These are phyloP conservation scores for Gavia stellata DNA, from an alignment of 2,113 vertebrate genomes.

Conservation along the genomic window DNA sequence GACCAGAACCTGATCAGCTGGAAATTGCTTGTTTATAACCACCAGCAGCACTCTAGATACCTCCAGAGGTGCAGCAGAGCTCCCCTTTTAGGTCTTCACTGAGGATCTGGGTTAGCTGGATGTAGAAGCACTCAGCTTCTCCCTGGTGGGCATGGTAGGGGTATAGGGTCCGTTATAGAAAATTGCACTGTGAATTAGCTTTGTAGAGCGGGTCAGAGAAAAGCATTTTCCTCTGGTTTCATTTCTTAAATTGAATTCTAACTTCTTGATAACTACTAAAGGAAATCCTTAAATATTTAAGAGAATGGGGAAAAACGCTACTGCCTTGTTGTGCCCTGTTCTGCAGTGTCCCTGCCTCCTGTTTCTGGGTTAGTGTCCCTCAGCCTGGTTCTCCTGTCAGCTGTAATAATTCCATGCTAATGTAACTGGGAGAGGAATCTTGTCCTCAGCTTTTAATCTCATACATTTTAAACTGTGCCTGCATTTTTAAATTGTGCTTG, in stretches of 20 bases:
- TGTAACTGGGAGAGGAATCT: background rate
- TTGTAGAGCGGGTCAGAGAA: background rate
- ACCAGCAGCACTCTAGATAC: background rate
- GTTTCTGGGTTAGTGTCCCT: background rate
- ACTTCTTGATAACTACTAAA: background rate
- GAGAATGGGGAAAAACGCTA: background rate
- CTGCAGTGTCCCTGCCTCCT: background rate
- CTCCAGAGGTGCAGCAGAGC: background rate
- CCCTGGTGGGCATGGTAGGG: too few relatives aligned
- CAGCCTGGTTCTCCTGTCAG: background rate
- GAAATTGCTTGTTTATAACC: background rate
- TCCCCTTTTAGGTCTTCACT: background rate
- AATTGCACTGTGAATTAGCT: background rate
- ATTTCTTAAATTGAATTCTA: background rate
- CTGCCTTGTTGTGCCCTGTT: background rate
- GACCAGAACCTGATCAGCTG: background rate
- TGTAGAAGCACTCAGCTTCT: background rate
- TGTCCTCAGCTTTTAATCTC: background rate
- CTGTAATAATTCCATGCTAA: background rate
- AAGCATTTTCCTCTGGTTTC: background rate
- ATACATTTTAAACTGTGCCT: background rate
- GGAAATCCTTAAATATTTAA: background rate
- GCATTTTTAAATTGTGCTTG: background rate
- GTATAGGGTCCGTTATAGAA: background rate
- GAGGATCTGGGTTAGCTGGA: background rate